Conservation (phyloP, 1,140 invertebrate species). For the Laodelphax striatellus region DNA sequence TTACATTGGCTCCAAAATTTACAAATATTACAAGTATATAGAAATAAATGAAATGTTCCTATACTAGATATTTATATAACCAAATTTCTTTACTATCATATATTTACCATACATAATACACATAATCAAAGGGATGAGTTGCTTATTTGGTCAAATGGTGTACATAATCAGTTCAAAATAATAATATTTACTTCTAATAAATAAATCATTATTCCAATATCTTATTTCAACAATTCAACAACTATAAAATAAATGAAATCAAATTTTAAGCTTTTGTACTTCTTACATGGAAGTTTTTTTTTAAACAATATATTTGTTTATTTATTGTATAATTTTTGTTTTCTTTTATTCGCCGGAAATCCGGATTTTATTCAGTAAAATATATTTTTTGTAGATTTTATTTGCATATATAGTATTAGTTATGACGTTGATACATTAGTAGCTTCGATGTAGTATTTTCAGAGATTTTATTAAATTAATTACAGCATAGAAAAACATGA, state of each 20-base stretch:
- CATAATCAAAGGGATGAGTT: slow-evolving; percentile 1
- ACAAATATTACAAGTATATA: slow-evolving; percentile 13
- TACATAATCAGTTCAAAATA: slow-evolving; percentile 6
- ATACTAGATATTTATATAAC: too few relatives aligned
- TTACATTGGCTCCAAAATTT: slow-evolving; percentile 15
- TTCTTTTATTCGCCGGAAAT: too few relatives aligned
- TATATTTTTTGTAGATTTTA: too few relatives aligned
- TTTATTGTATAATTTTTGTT: too few relatives aligned
- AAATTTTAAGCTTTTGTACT: slow-evolving; percentile 18
- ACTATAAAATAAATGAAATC: not conserved
- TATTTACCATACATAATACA: not conserved
- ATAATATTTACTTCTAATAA: not conserved
- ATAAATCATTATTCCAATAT: too few relatives aligned
- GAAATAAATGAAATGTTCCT: slow-evolving; percentile 2
- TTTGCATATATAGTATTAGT: too few relatives aligned
- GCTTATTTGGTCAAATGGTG: slow-evolving; percentile 11
- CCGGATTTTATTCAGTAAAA: too few relatives aligned
- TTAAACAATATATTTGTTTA: slow-evolving; percentile 8
- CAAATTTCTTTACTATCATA: too few relatives aligned
- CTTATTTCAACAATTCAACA: not conserved
- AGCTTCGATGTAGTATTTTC: too few relatives aligned
- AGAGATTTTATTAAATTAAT: too few relatives aligned
- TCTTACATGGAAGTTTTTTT: slow-evolving; percentile 17
- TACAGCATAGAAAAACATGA: too few relatives aligned
- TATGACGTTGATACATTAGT: too few relatives aligned